Percentiles rank a stretch among this genome's conserved stretches.
Evolutionary conservation across 1,140 invertebrate genomes (phyloP).

Genomic region (Drosophila kanapiae): DNA sequence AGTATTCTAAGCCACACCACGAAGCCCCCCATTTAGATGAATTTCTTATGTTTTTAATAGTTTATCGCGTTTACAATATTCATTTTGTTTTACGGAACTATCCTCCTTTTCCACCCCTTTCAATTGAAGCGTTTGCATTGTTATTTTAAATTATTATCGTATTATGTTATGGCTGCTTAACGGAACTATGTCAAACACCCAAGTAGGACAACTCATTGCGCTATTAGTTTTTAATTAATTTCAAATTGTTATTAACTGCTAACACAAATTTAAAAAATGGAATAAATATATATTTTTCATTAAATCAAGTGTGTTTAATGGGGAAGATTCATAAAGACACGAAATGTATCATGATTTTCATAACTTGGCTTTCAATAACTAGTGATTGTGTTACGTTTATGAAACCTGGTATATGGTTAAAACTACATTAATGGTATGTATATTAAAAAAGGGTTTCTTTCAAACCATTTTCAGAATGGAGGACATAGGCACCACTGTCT

Average conservation of each 20-base stretch:
- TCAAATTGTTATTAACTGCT: constrained; percentile 75
- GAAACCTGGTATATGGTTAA: no score
- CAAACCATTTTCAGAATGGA: no score
- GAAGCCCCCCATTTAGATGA: constrained; percentile 50
- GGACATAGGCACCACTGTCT: no score
- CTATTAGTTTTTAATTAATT: constrained; percentile 66
- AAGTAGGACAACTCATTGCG: constrained; percentile 52
- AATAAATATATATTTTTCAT: constrained; percentile 76
- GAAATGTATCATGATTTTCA: no score
- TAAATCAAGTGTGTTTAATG: constrained; percentile 4
- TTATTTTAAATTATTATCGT: constrained; percentile 79
- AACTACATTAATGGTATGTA: no score
- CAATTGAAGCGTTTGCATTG: constrained; percentile 53
- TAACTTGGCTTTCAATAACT: no score
- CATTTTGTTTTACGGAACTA: constrained; percentile 34
- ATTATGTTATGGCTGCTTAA: constrained; percentile 76
- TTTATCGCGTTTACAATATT: constrained; percentile 36
- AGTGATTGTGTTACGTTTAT: no score
- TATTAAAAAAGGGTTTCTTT: no score
- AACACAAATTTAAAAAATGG: constrained; percentile 67
- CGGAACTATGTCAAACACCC: constrained; percentile 45
- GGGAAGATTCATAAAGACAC: no score
- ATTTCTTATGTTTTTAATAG: constrained; percentile 52
- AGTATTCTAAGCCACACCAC: constrained; percentile 27
- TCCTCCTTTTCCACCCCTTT: constrained; percentile 3